Percentiles rank a stretch among this genome's conserved stretches.
Conservation (phyloP, 2,797 vertebrate species). For the Periophthalmus magnuspinnatus region DNA sequence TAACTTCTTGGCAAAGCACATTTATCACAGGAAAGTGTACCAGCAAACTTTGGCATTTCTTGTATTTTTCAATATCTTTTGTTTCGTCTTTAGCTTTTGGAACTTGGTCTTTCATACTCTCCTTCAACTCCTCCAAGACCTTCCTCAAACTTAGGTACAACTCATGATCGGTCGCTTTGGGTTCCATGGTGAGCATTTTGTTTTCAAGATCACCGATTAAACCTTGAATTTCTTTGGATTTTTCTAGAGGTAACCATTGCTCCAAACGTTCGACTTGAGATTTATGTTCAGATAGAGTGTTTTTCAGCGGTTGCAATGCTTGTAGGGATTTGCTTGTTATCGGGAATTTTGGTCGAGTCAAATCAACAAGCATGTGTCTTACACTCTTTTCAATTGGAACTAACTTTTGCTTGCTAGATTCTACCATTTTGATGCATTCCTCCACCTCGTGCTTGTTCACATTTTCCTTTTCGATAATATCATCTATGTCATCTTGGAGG, state of each 20-base stretch:
- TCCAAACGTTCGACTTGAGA: conserved; percentile 65
- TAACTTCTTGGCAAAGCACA: conserved; percentile 57
- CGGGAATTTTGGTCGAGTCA: conserved; percentile 67
- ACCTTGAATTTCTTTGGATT: conserved; percentile 58
- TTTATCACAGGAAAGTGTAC: conserved; percentile 65
- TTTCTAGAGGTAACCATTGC: conserved; percentile 59
- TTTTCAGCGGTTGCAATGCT: conserved; percentile 60
- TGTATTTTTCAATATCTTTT: conserved; percentile 51
- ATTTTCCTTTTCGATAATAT: conserved; percentile 58
- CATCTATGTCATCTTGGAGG: conserved; percentile 69
- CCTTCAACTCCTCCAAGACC: conserved; percentile 70
- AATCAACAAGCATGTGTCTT: conserved; percentile 64
- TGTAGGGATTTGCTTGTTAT: conserved; percentile 67
- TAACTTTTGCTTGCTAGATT: conserved; percentile 55
- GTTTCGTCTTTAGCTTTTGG: conserved; percentile 55
- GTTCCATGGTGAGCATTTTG: conserved; percentile 67
- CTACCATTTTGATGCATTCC: conserved; percentile 42
- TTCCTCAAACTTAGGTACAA: conserved; percentile 73
- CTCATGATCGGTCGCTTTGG: conserved; percentile 66
- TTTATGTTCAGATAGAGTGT: conserved; percentile 69
- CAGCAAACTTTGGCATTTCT: conserved; percentile 62
- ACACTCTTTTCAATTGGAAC: conserved; percentile 62
- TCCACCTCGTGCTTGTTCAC: conserved; percentile 64
- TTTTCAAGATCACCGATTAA: conserved; percentile 70
- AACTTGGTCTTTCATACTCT: conserved; percentile 73